Evolutionary conservation across 2,113 vertebrate species (phyloP).

Genomic region (Pelmatolapia mariae): DNA sequence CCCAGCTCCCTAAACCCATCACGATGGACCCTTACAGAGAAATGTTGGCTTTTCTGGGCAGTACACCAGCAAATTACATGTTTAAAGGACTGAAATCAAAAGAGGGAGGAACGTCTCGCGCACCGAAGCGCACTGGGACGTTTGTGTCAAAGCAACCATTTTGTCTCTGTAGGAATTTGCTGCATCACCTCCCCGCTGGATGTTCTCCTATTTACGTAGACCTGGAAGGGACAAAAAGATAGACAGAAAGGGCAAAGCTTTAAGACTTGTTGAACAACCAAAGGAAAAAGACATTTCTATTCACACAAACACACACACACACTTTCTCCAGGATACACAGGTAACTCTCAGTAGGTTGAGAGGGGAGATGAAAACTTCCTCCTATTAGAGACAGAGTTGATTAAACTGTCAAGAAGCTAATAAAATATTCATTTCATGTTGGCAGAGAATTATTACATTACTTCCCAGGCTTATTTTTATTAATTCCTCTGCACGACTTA

Average conservation of each 20-base stretch:
- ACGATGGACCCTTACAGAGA: conserved; percentile 36
- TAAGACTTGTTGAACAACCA: background rate
- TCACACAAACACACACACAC: background rate
- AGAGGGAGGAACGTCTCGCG: conserved; percentile 28
- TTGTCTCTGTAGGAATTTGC: conserved; percentile 36
- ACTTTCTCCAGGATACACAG: background rate
- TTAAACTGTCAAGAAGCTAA: conserved; percentile 63
- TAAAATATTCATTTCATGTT: conserved; percentile 56
- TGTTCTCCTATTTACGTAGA: conserved; percentile 71
- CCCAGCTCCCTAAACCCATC: conserved; percentile 1
- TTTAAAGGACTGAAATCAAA: conserved; percentile 42
- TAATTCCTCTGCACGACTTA: conserved; percentile 28
- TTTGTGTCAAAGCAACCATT: conserved; percentile 42
- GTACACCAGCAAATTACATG: conserved; percentile 47
- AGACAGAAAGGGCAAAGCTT: background rate
- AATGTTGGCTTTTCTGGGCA: conserved; percentile 39
- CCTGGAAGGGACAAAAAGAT: conserved; percentile 51
- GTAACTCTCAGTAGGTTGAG: background rate
- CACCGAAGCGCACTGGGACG: background rate
- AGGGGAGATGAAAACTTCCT: background rate
- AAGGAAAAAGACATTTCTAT: background rate
- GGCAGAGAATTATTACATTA: conserved; percentile 43
- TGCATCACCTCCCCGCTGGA: conserved; percentile 25
- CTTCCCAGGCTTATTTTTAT: conserved; percentile 41
- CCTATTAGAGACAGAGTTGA: conserved; percentile 55